Evolutionary conservation across 37 sponge, comb jelly and placozoan genomes (phyloP).

Genomic region (Diacarnus erythraeanus): DNA sequence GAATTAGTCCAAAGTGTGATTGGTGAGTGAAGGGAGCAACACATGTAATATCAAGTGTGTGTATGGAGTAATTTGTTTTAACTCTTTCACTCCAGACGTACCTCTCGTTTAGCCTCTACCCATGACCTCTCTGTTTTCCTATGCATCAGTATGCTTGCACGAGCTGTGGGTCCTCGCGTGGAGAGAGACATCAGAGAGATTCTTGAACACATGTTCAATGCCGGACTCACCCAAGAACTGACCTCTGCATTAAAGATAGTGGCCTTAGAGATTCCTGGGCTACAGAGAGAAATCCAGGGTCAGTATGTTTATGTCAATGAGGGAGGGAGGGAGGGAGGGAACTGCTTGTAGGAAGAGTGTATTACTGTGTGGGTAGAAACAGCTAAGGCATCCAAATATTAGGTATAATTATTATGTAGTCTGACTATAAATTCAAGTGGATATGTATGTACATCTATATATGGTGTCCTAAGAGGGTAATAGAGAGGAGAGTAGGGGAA

Average conservation of each 20-base stretch:
- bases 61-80: not conserved
- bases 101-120: not conserved
- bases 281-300: constrained; percentile 78
- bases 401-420: too few relatives aligned
- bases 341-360: too few relatives aligned
- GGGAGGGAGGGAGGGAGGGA: too few relatives aligned
- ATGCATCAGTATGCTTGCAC: constrained; percentile 85
- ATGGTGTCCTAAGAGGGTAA: too few relatives aligned
- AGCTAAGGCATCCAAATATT: too few relatives aligned
- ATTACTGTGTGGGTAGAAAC: too few relatives aligned
- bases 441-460: too few relatives aligned
- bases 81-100: too few relatives aligned
- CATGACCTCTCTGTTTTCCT: constrained; percentile 74
- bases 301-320: not conserved
- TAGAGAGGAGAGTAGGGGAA: too few relatives aligned
- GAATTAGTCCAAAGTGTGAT: too few relatives aligned
- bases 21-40: too few relatives aligned
- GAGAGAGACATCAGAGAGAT: constrained; percentile 49
- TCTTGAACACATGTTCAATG: constrained; percentile 73
- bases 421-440: too few relatives aligned
- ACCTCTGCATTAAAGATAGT: constrained; percentile 62
- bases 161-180: constrained; percentile 62
- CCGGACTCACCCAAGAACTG: constrained; percentile 64
- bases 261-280: constrained; percentile 53
- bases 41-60: not conserved